Percentiles rank a stretch among this genome's conserved stretches.
Evolutionary conservation across 2,797 vertebrate genomes (phyloP).

Genomic region (Champsocephalus gunnari): DNA sequence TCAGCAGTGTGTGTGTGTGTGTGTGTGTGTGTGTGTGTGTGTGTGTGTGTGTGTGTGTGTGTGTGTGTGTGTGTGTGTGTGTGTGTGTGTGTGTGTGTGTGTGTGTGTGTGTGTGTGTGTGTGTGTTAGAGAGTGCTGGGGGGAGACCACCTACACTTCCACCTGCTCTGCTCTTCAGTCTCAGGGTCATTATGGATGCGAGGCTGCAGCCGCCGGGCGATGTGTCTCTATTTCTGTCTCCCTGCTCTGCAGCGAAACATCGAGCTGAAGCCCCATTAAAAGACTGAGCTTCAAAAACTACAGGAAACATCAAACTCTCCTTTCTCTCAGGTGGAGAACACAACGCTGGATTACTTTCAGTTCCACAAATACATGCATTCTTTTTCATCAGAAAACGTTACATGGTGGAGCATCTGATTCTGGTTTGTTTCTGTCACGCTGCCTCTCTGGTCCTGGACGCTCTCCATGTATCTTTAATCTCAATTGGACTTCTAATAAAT

Average conservation of each 20-base stretch:
- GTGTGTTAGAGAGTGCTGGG: constrained; percentile 68
- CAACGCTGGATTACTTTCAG: constrained; percentile 10
- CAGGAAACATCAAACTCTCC: constrained; percentile 53
- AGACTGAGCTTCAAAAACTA: constrained; percentile 57
- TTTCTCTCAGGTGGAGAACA: constrained; percentile 15
- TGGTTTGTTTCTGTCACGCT: too few species aligned
- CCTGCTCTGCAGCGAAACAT: constrained; percentile 64
- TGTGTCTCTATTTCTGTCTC: constrained; percentile 83
- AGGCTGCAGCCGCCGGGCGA: constrained; percentile 73
- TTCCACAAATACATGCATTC: background rate
- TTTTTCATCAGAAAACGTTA: background rate
- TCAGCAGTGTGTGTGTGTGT: constrained; percentile 31
- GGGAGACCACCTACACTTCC: constrained; percentile 83
- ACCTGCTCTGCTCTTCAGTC: constrained; percentile 83
- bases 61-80: constrained; percentile 19
- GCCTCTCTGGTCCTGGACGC: too few species aligned
- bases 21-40: constrained; percentile 10
- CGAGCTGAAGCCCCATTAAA: constrained; percentile 70
- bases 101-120: constrained; percentile 59
- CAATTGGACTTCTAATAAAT: too few species aligned
- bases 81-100: background rate
- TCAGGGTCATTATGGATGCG: constrained; percentile 80
- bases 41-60: too few species aligned
- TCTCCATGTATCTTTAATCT: too few species aligned
- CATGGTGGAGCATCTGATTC: too few species aligned